Evolutionary conservation across 2,888 invertebrate species (phyloP).

Genomic region (Caenorhabditis zanzibari): DNA sequence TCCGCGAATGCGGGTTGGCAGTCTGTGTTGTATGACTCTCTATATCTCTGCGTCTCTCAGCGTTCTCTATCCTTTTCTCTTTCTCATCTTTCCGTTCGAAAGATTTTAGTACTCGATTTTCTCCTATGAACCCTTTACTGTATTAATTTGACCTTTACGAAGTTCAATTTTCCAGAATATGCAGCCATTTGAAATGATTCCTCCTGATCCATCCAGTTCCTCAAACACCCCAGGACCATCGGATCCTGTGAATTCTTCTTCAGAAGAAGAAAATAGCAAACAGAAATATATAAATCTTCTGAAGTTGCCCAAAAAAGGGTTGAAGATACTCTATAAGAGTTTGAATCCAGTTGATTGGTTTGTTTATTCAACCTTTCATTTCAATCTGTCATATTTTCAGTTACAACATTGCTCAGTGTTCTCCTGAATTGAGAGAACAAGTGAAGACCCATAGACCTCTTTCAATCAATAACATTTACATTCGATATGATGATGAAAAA

Average conservation of each 20-base stretch:
- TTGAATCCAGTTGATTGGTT: slow-evolving; percentile 20
- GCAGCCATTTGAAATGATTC: background rate
- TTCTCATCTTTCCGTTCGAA: background rate
- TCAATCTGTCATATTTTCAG: slow-evolving; percentile 6
- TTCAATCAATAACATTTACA: background rate
- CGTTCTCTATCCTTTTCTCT: background rate
- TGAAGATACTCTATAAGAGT: slow-evolving; percentile 9
- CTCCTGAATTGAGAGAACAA: background rate
- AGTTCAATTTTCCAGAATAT: background rate
- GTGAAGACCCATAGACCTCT: slow-evolving; percentile 19
- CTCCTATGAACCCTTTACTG: background rate
- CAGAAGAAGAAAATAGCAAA: background rate
- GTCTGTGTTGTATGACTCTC: slow-evolving; percentile 15
- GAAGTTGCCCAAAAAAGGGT: background rate
- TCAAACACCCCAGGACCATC: background rate
- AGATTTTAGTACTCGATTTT: slow-evolving; percentile 12
- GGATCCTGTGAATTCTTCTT: background rate
- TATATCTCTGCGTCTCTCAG: slow-evolving; percentile 7
- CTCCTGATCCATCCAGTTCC: background rate
- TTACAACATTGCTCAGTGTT: slow-evolving; percentile 16
- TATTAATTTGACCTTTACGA: background rate
- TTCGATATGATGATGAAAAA: slow-evolving; percentile 39
- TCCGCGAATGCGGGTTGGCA: slow-evolving; percentile 5
- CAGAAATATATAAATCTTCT: slow-evolving; percentile 13
- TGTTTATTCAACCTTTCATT: background rate